Conservation (phyloP, 2,113 vertebrate genomes). For the Myotis davidii region DNA sequence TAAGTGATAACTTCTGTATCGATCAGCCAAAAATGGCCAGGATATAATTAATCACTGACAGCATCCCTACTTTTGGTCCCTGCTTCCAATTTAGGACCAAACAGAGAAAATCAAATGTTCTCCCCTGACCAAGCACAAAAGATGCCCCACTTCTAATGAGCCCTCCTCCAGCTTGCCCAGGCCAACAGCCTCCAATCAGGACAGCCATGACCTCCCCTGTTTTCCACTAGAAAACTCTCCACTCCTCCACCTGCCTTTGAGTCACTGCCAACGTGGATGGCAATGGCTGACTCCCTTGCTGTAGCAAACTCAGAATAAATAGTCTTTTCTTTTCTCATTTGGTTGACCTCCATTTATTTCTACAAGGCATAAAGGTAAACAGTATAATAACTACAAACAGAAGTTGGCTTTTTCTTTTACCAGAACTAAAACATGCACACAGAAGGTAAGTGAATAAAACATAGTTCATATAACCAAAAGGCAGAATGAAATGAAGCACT, state of each 20-base stretch:
- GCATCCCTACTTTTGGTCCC: neutral
- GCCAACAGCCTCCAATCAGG: fast-evolving
- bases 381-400: neutral
- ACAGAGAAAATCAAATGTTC: neutral
- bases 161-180: neutral
- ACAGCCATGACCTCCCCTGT: fast-evolving
- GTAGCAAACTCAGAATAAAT: neutral
- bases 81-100: neutral
- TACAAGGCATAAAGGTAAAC: neutral
- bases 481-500: slow-evolving; percentile 6
- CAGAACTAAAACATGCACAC: neutral
- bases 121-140: fast-evolving
- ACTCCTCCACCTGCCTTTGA: neutral
- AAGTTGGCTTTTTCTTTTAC: neutral
- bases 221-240: neutral
- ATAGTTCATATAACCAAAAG: neutral
- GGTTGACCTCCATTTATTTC: neutral
- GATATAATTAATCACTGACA: neutral
- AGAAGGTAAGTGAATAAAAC: neutral
- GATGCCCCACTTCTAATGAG: fast-evolving
- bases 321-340: neutral
- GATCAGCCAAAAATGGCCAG: neutral
- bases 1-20: neutral
- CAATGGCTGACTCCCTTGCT: neutral
- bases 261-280: fast-evolving